A percentile compares a stretch with the other conserved stretches of the same genome.
phyloP scores from a whole-genome alignment of 2,797 vertebrate species.

The Chrysolophus pictus region DNA sequence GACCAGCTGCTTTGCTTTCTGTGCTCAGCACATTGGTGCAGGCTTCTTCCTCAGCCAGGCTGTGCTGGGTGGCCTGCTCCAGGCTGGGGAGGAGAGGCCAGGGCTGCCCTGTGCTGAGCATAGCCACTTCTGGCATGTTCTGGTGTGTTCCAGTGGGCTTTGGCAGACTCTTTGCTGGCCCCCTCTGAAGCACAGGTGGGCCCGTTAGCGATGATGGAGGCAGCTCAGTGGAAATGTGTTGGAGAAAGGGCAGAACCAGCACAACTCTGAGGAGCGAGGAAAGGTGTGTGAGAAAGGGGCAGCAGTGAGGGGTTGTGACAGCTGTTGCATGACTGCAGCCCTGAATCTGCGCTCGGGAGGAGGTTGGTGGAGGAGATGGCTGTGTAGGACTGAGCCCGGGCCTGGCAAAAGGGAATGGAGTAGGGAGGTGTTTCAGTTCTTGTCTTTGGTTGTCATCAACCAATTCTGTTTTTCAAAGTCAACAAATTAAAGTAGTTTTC shows the following conservation, averaged over 20 bases:
- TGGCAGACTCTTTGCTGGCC: background rate
- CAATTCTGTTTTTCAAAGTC: background rate
- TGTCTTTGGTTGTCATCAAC: background rate
- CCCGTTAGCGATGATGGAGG: background rate
- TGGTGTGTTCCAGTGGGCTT: background rate
- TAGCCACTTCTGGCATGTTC: accelerated
- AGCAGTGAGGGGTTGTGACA: background rate
- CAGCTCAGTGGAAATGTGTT: background rate
- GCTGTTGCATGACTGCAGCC: no score
- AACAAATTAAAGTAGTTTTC: background rate
- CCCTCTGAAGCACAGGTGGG: background rate
- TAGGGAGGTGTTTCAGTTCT: background rate
- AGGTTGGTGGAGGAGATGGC: no score
- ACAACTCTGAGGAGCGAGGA: background rate
- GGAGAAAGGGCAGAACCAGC: background rate
- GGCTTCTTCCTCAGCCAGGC: background rate
- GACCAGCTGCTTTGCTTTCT: accelerated
- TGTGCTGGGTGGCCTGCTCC: background rate
- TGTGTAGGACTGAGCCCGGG: background rate
- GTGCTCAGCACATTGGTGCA: accelerated
- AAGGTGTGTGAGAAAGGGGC: background rate
- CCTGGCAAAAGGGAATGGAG: background rate
- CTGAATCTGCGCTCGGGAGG: no score
- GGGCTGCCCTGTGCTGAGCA: accelerated
- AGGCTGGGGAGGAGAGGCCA: no score